These are phyloP conservation scores for Parazoanthus darwini DNA, from an alignment of 92 coral and sea anemone genomes.

Conservation along the genomic window DNA sequence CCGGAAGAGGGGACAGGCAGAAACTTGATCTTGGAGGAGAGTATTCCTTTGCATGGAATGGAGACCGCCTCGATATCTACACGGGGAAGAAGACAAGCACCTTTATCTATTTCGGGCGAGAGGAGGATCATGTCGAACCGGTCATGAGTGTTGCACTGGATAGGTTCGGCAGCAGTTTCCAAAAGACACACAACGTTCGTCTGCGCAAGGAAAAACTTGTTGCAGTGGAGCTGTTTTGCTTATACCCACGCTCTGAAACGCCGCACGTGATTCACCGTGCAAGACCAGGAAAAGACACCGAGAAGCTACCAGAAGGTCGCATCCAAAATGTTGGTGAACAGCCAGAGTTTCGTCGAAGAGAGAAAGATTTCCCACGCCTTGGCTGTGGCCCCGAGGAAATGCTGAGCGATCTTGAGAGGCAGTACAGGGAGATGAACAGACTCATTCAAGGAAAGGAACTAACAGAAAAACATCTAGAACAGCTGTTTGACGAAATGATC, in stretches of 20 bases:
- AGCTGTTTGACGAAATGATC: constrained; percentile 50
- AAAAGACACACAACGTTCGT: constrained; percentile 53
- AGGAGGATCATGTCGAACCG: constrained; percentile 66
- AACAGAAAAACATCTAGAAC: constrained; percentile 35
- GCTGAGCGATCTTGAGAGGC: constrained; percentile 51
- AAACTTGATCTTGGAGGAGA: constrained; percentile 47
- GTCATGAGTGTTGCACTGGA: constrained; percentile 80
- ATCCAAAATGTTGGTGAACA: neutral
- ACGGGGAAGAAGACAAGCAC: constrained; percentile 73
- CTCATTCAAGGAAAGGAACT: constrained; percentile 45
- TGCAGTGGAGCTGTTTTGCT: constrained; percentile 70
- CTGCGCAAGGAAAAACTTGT: constrained; percentile 68
- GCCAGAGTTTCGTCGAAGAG: constrained; percentile 24
- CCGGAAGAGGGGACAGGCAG: constrained; percentile 42
- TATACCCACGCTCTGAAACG: constrained; percentile 49
- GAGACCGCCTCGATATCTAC: constrained; percentile 76
- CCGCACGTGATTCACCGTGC: constrained; percentile 50
- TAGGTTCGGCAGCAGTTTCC: constrained; percentile 60
- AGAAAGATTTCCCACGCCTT: constrained; percentile 66
- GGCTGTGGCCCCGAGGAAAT: constrained; percentile 52
- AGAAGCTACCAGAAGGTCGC: constrained; percentile 1
- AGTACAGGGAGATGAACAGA: constrained; percentile 15
- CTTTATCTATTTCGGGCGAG: constrained; percentile 56
- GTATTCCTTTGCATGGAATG: constrained; percentile 67
- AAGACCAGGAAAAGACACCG: neutral